Conservation (phyloP, 2,797 vertebrate species). For the Synanceia verrucosa region DNA sequence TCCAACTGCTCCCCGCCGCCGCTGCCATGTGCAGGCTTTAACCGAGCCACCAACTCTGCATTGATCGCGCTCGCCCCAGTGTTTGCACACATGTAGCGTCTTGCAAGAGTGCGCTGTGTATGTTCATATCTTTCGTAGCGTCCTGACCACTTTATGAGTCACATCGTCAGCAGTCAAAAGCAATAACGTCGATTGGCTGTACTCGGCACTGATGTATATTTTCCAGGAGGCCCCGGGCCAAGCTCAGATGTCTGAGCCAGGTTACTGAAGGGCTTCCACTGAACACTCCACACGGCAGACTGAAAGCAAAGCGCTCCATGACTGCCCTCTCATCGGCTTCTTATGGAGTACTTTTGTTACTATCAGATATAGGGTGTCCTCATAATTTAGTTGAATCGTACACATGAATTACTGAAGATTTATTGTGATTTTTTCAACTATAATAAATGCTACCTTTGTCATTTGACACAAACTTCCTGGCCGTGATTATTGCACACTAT, state of each 20-base stretch:
- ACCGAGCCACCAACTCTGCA: slow-evolving; percentile 64
- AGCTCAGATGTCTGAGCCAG: slow-evolving; percentile 64
- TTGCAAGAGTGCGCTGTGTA: neutral
- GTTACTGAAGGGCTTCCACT: slow-evolving; percentile 44
- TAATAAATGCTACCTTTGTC: no score
- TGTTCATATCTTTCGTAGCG: neutral
- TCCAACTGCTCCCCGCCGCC: slow-evolving; percentile 67
- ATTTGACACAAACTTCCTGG: no score
- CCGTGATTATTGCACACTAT: no score
- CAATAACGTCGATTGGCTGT: slow-evolving; percentile 22
- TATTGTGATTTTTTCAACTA: no score
- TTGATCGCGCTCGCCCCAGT: slow-evolving; percentile 27
- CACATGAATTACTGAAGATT: no score
- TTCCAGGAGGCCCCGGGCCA: slow-evolving; percentile 64
- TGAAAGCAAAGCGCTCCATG: slow-evolving; percentile 30
- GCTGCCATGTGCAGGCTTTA: slow-evolving; percentile 72
- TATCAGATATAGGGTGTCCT: no score
- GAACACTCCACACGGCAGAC: slow-evolving; percentile 28
- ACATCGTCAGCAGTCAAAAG: neutral
- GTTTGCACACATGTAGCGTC: neutral
- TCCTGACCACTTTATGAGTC: slow-evolving; percentile 17
- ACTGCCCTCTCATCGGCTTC: neutral
- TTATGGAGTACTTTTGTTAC: no score
- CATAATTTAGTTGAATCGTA: no score
- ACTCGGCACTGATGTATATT: slow-evolving; percentile 50